phyloP scores from a whole-genome alignment of 2,888 invertebrate species.

The Parascotia fuliginaria region DNA sequence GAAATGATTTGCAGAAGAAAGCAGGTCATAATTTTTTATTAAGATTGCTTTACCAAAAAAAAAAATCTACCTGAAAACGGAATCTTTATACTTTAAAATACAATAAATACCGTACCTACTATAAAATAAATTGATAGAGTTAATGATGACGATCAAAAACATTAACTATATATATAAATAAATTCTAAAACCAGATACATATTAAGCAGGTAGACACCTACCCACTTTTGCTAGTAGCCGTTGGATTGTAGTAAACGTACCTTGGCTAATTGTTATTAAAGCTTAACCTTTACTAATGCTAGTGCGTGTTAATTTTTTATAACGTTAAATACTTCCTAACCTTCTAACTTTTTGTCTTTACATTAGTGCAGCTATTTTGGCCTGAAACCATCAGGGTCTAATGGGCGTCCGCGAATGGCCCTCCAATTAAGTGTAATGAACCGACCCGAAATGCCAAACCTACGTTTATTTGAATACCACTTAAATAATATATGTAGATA shows the following conservation, averaged over 20 bases:
- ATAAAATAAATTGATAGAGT: too few species aligned
- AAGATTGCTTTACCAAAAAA: too few species aligned
- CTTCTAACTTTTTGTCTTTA: slow-evolving; percentile 65
- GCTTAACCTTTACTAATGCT: slow-evolving; percentile 15
- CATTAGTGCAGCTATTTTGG: slow-evolving; percentile 69
- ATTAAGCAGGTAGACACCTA: not conserved
- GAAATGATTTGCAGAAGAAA: too few species aligned
- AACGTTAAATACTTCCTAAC: slow-evolving; percentile 44
- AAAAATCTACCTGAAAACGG: too few species aligned
- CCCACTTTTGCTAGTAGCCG: too few species aligned
- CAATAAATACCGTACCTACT: too few species aligned
- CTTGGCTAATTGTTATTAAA: slow-evolving; percentile 31
- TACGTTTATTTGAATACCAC: slow-evolving; percentile 63
- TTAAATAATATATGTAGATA: slow-evolving; percentile 16
- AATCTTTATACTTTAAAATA: too few species aligned
- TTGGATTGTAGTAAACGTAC: not conserved
- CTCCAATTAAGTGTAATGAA: slow-evolving; percentile 85
- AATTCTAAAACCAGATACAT: too few species aligned
- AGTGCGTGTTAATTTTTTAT: slow-evolving; percentile 49
- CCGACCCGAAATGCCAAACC: slow-evolving; percentile 61
- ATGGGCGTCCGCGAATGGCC: slow-evolving; percentile 79
- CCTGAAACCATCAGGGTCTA: slow-evolving; percentile 67
- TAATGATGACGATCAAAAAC: too few species aligned
- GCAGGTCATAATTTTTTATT: too few species aligned
- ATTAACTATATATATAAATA: too few species aligned